These are phyloP conservation scores for Myotis davidii DNA, from an alignment of 2,113 vertebrate genomes.

Conservation along the genomic window DNA sequence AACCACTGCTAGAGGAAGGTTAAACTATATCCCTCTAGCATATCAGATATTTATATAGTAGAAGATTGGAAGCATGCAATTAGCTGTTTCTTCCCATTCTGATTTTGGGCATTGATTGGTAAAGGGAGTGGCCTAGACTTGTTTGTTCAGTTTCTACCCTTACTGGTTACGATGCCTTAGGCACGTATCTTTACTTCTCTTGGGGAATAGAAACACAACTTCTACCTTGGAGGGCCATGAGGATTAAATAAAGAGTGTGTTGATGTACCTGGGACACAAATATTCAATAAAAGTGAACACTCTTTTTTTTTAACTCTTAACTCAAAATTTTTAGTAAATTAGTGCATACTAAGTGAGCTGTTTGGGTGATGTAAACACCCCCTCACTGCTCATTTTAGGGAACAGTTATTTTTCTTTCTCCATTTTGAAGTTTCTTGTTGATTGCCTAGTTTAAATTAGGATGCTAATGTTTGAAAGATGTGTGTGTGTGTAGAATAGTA, in stretches of 20 bases:
- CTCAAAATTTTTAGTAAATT: slow-evolving; percentile 28
- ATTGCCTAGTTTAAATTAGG: slow-evolving; percentile 24
- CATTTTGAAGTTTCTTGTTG: slow-evolving; percentile 43
- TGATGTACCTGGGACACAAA: background rate
- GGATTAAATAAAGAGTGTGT: background rate
- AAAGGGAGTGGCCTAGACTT: background rate
- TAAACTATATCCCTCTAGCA: background rate
- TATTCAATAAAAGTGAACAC: background rate
- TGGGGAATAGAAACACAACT: background rate
- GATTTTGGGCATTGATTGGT: background rate
- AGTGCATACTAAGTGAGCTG: background rate
- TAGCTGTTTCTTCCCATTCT: background rate
- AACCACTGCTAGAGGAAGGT: background rate
- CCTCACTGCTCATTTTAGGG: background rate
- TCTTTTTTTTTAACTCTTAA: background rate
- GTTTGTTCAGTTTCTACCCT: background rate
- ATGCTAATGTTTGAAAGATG: background rate
- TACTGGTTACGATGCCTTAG: background rate
- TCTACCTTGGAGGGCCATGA: background rate
- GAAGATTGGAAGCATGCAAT: background rate
- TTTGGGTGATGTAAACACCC: background rate
- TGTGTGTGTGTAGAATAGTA: background rate
- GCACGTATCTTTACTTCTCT: background rate
- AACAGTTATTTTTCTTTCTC: slow-evolving; percentile 5
- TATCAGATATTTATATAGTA: background rate